Base-by-base conservation (phyloP, 2,113 vertebrate genomes). In the Hemichromis elongatus region DNA sequence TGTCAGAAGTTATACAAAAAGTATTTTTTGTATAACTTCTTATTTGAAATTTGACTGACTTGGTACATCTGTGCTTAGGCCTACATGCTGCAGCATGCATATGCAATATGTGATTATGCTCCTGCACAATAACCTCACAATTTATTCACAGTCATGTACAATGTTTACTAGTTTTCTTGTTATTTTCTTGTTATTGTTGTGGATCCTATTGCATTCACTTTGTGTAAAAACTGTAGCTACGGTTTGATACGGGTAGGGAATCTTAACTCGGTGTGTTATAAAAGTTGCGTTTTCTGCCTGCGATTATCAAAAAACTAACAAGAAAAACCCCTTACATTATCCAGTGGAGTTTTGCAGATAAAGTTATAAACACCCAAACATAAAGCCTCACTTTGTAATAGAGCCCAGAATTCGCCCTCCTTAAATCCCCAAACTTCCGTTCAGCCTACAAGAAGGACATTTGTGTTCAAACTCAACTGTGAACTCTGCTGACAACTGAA, bases 401-500 rank as follows among this genome's bases (percentile, higher is more conserved):
- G 21, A 53, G 75, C 54, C 61, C 86, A 47, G 57, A 10, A 28
- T 40, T 79, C 1, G 1, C 57, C 52, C 70, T 66, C 61, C 70
- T 40, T 28, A 55, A 86, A 80, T 80, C 70, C 82, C 80, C 10
- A 61, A 85, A 89, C 63, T 47, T 83, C 84, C 79, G 19, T 19
- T 52, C 28, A 70, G 19, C 56, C 30, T 26, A 80, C 68, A 66
- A 79, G 61, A 47, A 81, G 84, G 84, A 90, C 83, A 90, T 92
- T 80, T 79, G 63, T 81, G 85, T 87, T 86, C 81, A 92, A 68
- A 85, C 89, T 81, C 73, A 7, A 61, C 78, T 42, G 75, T 77
- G 80, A 90, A 86, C 84, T 77, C 82, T 16, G n/a, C 79, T 86
- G 86, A 92, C 82, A 87, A 75, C 84, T 78, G 88, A 90, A 89